These are phyloP conservation scores for Apocheima hispidaria DNA, from an alignment of 2,888 invertebrate genomes.

Conservation along the genomic window DNA sequence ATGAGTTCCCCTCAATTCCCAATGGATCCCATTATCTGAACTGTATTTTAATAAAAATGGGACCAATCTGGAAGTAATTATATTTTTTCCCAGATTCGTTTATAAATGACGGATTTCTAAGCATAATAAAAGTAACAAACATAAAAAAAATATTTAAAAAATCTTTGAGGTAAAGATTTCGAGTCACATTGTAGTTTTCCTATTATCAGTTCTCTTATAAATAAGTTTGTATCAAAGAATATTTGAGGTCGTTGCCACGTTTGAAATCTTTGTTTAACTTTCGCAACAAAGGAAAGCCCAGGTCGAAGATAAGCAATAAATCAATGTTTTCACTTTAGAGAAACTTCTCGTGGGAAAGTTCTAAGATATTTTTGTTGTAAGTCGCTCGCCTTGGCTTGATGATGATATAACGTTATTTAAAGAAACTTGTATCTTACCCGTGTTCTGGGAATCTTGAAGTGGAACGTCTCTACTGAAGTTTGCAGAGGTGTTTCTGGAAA, in stretches of 20 bases:
- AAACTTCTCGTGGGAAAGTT: conserved; percentile 53
- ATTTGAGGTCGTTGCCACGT: conserved; percentile 19
- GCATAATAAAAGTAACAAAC: no score
- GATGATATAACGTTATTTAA: conserved; percentile 61
- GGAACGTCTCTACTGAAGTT: conserved; percentile 61
- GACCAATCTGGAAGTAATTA: no score
- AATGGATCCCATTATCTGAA: no score
- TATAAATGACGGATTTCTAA: no score
- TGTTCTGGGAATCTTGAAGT: conserved; percentile 52
- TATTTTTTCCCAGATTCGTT: no score
- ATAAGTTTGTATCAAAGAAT: neutral
- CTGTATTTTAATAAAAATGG: no score
- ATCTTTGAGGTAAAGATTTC: no score
- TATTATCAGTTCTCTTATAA: neutral
- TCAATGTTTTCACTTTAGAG: conserved; percentile 57
- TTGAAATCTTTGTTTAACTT: conserved; percentile 34
- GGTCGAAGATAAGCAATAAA: conserved; percentile 51
- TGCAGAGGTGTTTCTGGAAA: conserved; percentile 69
- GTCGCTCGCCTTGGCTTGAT: conserved; percentile 45
- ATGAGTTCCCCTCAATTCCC: no score
- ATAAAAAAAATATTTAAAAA: no score
- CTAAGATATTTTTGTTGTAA: conserved; percentile 52
- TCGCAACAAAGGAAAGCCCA: conserved; percentile 35
- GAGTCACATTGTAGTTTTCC: neutral
- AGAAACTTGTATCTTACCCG: conserved; percentile 59